Percentiles rank a stretch among this genome's conserved stretches.
Evolutionary conservation across 2,888 invertebrate species (phyloP).

Genomic region (Camponotus fellah): DNA sequence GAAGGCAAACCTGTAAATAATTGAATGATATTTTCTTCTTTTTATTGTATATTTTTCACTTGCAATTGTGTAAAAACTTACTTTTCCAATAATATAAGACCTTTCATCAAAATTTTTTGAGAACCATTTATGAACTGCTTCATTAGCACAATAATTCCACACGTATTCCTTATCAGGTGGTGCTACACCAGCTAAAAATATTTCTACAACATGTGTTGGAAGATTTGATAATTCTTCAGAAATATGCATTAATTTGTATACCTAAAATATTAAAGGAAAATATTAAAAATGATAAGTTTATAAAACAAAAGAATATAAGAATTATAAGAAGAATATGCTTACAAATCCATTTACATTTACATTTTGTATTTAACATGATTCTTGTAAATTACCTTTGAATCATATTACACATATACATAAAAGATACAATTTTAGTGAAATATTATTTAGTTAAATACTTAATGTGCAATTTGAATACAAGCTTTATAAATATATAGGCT

Average conservation of each 20-base stretch:
- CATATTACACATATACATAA: neutral
- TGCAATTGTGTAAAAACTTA: slow-evolving; percentile 57
- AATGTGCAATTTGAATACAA: neutral
- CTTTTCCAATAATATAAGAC: slow-evolving; percentile 81
- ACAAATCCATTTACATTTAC: neutral
- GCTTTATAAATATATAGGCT: neutral
- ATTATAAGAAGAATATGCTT: slow-evolving; percentile 13
- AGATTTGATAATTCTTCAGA: slow-evolving; percentile 84
- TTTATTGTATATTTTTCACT: neutral
- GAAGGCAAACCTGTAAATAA: slow-evolving; percentile 86
- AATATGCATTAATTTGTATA: slow-evolving; percentile 82
- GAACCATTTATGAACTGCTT: slow-evolving; percentile 84
- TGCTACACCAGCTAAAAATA: slow-evolving; percentile 87
- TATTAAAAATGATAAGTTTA: neutral
- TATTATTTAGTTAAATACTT: neutral
- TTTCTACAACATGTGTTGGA: slow-evolving; percentile 86
- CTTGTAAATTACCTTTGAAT: neutral
- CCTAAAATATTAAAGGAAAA: slow-evolving; percentile 70
- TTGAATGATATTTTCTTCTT: neutral
- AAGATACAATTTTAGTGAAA: neutral
- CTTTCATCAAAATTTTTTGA: slow-evolving; percentile 74
- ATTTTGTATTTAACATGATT: neutral
- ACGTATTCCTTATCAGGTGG: slow-evolving; percentile 87
- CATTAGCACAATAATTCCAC: slow-evolving; percentile 87
- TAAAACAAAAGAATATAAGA: neutral